Conservation (phyloP, 30 jellyfish, hydroid and myxozoan genomes). For the Pelagia noctiluca region DNA sequence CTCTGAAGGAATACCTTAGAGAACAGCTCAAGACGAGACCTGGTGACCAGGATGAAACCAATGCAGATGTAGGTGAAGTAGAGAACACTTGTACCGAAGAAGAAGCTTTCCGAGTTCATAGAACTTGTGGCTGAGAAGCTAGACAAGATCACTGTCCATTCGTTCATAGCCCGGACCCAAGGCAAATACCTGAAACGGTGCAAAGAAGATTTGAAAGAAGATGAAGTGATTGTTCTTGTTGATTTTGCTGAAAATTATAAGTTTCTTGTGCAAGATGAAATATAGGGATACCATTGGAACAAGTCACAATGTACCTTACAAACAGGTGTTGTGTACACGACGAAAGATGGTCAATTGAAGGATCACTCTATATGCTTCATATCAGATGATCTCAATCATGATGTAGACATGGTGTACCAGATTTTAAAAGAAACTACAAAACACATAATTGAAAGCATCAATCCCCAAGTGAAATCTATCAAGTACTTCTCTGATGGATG, state of each 20-base stretch:
- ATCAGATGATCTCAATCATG: slow-evolving; percentile 73
- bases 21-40: neutral
- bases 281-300: slow-evolving; percentile 71
- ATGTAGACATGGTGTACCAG: slow-evolving; percentile 52
- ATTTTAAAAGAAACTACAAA: slow-evolving; percentile 21
- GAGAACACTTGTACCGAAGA: slow-evolving; percentile 14
- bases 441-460: neutral
- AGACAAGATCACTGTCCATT: slow-evolving; percentile 59
- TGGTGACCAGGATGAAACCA: slow-evolving; percentile 15
- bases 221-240: slow-evolving; percentile 49
- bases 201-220: slow-evolving; percentile 23
- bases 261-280: slow-evolving; percentile 73
- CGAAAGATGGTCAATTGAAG: neutral
- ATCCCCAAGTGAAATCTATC: slow-evolving; percentile 11
- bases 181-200: slow-evolving; percentile 37
- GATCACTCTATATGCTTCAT: slow-evolving; percentile 56
- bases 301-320: slow-evolving; percentile 55
- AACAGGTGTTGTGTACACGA: slow-evolving; percentile 44
- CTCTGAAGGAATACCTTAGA: slow-evolving; percentile 7
- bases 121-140: slow-evolving; percentile 71
- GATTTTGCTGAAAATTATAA: slow-evolving; percentile 72
- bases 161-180: slow-evolving; percentile 70
- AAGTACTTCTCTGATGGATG: slow-evolving; percentile 83
- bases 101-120: slow-evolving; percentile 38
- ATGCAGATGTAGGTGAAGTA: too few relatives aligned